Evolutionary conservation across 2,113 vertebrate species (phyloP), one percentile per base, ranked within the genome.

Genomic region (Chionodraco myersi): DNA sequence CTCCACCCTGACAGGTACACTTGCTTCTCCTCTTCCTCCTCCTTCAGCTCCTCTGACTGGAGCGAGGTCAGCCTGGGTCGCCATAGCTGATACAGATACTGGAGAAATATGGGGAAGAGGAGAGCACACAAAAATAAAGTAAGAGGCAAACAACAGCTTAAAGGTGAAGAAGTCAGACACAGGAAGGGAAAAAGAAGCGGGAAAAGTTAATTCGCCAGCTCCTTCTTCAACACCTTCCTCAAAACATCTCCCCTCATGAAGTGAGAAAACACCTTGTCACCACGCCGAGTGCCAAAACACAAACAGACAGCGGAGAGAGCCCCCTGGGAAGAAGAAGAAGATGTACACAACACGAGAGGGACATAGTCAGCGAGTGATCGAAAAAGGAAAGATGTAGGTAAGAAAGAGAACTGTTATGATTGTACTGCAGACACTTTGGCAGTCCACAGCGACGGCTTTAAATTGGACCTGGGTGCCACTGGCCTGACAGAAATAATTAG

Each of bases 21-120:
- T 87, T 6, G 16, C 82, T 82, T 70, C 88, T 86, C 83, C 6
- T 10, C 54, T n/a, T 65, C 26, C 62, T 75, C 12, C 61, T 75
- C 76, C 79, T 72, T 76, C 69, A 78, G 67, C 83, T 87, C 63
- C 87, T 89, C 88, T 18, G 75, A 82, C 75, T 69, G 51, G 54
- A 74, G 59, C 51, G 4, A 96, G 78, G 79, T 86, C 94, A 64
- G 95, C 95, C 89, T 98, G 98, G 13, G 95, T 96, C 54, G 94
- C 96, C 84, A 90, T 93, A 72, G 75, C 84, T 77, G 91, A 95
- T 76, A 92, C 80, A 44, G 92, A 83, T 34, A 89, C 96, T 97
- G 67, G 51, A 70, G 61, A 79, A 70, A 86, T 36, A 64, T 65
- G 60, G 76, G 26, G 3, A 60, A 57, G 26, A 59, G 54, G 48